Conservation (phyloP, 2,113 vertebrate genomes). For the Numida meleagris region DNA sequence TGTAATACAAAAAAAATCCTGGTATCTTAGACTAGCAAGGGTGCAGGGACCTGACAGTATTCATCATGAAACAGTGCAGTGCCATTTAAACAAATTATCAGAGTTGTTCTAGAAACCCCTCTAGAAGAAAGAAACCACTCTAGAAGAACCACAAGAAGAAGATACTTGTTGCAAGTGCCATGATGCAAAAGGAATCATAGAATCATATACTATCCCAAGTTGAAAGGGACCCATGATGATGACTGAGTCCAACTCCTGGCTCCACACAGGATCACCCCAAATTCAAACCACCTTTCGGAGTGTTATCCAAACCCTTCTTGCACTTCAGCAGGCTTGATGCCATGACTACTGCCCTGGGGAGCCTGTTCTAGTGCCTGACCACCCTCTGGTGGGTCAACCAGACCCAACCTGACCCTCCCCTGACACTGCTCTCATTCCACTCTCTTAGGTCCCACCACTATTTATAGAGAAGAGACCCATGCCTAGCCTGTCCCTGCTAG, state of each 20-base stretch:
- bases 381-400: too few relatives aligned
- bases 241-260: background rate
- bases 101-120: background rate
- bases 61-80: background rate
- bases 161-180: background rate
- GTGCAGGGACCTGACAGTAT: background rate
- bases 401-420: background rate
- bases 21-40: background rate
- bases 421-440: background rate
- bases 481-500: background rate
- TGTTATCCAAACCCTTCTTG: background rate
- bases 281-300: background rate
- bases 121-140: background rate
- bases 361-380: too few relatives aligned
- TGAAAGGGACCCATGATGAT: background rate
- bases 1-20: background rate
- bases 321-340: background rate
- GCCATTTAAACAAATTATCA: background rate
- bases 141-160: background rate
- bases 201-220: background rate
- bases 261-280: background rate
- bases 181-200: background rate
- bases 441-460: background rate
- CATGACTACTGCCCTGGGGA: background rate
- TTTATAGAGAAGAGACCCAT: too few relatives aligned